Conservation (phyloP, 37 sponge, comb jelly and placozoan genomes). For the Chondrosia reniformis region DNA sequence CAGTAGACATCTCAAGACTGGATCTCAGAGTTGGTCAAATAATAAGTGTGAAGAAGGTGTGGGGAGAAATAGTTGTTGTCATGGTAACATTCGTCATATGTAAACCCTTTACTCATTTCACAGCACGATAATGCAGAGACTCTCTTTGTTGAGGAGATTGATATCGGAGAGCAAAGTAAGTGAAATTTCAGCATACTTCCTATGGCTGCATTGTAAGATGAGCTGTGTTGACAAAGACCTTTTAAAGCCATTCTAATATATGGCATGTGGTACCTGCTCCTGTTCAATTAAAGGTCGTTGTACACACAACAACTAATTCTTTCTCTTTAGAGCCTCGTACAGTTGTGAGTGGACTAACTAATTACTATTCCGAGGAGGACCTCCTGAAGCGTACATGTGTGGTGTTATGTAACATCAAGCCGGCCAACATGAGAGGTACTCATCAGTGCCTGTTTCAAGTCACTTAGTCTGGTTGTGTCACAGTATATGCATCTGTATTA, state of each 20-base stretch:
- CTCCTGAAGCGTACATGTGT: constrained; percentile 61
- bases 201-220: too few relatives aligned
- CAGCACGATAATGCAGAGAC: constrained; percentile 89
- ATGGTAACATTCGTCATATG: too few relatives aligned
- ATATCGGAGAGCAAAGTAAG: constrained; percentile 78
- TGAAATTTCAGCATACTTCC: not conserved
- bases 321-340: constrained; percentile 63
- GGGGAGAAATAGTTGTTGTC: not conserved
- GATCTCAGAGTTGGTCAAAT: constrained; percentile 83
- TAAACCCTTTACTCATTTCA: not conserved
- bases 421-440: constrained; percentile 83
- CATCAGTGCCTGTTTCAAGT: not conserved
- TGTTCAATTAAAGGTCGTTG: not conserved
- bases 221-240: not conserved
- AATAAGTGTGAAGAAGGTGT: constrained; percentile 66
- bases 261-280: not conserved
- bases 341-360: constrained; percentile 89
- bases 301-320: not conserved
- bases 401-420: constrained; percentile 88
- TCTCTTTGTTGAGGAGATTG: constrained; percentile 80
- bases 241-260: not conserved
- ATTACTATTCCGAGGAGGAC: constrained; percentile 60
- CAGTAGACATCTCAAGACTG: constrained; percentile 80
- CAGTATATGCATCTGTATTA: not conserved
- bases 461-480: not conserved